Base-by-base conservation (phyloP, 2,888 invertebrate genomes). In the Neelides folsomi region DNA sequence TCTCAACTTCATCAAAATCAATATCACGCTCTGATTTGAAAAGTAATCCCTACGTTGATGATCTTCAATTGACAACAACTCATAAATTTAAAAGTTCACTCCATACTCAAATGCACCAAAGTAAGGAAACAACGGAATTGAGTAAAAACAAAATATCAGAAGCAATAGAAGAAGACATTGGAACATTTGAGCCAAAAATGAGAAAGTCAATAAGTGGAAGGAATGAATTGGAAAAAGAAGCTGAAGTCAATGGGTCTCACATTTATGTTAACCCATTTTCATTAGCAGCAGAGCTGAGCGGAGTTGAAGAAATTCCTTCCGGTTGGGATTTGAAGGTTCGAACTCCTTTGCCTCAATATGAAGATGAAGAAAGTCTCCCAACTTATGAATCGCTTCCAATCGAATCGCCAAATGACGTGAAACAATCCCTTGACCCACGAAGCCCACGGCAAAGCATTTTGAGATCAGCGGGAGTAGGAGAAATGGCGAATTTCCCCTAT, bases 141-240 rank as follows among this genome's bases (percentile, higher is more conserved):
- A 55, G 47, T 57, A 53, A 47, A 54, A 57, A 37, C 52, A 55
- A 51, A 46, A 54, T 52, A 54, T 54, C 52, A 27, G 51, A 48
- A 35, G 54, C 54, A 34, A 56, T 58, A 37, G 58, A 58, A 47
- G 62, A 62, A 49, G 62, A 62, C 52, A 54, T 62, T 54, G 62
- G 62, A 43, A 62, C 62, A 43, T 58, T 58, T 52, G 60, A 58
- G 52, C 59, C 62, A 10, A 54, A 27, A 6, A 6, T n/a, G 19
- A n/a, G 9, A n/a, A 45, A 45, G 4, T 27, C 19, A 10, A 15
- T 13, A 3, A 35, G 9, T 8, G 10, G 27, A 20, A 16, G 10
- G n/a, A 18, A 38, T 45, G 16, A 19, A 38, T 12, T 27, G 35
- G 19, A 36, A n/a, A 45, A 39, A 36, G 41, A 18, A 37, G 4